Evolutionary conservation across 2,888 invertebrate species (phyloP).

Genomic region (Pseudanteris insignis): DNA sequence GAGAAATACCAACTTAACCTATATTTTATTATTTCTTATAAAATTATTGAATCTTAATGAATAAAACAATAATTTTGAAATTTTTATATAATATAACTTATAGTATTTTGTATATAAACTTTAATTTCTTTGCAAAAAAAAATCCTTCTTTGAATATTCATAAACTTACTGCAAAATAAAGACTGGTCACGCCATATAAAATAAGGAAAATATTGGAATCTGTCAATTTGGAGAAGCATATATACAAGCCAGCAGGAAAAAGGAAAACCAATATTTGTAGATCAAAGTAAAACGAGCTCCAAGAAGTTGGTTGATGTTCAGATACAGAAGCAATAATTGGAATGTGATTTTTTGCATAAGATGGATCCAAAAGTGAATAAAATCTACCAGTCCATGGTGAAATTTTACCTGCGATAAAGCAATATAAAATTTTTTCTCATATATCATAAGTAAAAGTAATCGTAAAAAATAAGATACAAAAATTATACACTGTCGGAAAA

Average conservation of each 20-base stretch:
- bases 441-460: not conserved
- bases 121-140: too few species aligned
- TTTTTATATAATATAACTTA: too few species aligned
- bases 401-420: constrained; percentile 80
- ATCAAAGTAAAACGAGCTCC: constrained; percentile 99
- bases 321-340: constrained; percentile 97
- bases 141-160: too few species aligned
- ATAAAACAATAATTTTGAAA: too few species aligned
- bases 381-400: constrained; percentile 98
- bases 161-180: constrained; percentile 93
- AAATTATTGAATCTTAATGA: too few species aligned
- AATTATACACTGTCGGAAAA: too few species aligned
- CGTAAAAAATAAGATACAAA: constrained; percentile 1
- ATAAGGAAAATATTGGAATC: constrained; percentile 98
- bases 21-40: too few species aligned
- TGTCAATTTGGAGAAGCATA: constrained; percentile 92
- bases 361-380: constrained; percentile 94
- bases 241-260: constrained; percentile 96
- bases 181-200: constrained; percentile 95
- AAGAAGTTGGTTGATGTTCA: constrained; percentile 98
- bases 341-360: constrained; percentile 98
- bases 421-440: not conserved
- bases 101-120: too few species aligned
- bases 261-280: constrained; percentile 94
- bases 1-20: too few species aligned